Evolutionary conservation across 1,140 invertebrate genomes (phyloP).

Genomic region (Yoshiicerus persimilis): DNA sequence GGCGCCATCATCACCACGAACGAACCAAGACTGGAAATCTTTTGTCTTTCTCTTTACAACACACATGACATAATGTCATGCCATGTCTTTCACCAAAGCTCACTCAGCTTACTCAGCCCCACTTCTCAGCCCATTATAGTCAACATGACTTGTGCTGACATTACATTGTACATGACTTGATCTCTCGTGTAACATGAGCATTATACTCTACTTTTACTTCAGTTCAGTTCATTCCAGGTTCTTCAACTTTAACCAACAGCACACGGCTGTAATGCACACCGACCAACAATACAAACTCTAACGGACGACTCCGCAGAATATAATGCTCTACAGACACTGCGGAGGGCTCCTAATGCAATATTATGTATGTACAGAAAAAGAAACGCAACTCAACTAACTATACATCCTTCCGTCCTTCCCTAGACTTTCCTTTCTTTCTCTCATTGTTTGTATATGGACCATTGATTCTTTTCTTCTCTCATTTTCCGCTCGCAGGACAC

Average conservation of each 20-base stretch:
- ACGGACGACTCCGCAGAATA: too few species aligned
- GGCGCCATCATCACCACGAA: neutral
- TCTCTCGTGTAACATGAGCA: neutral
- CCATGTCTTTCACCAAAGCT: neutral
- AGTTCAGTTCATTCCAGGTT: neutral
- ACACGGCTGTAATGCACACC: too few species aligned
- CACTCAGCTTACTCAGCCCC: neutral
- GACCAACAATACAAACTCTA: too few species aligned
- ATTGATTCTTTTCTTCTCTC: neutral
- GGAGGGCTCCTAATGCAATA: too few species aligned
- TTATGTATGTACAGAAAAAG: neutral
- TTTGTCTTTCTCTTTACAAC: neutral
- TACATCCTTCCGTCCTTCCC: neutral
- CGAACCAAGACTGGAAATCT: neutral
- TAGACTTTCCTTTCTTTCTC: neutral
- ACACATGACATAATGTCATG: constrained; percentile 1
- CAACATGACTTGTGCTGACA: neutral
- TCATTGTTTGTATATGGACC: neutral
- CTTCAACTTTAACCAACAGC: neutral
- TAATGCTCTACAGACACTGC: too few species aligned
- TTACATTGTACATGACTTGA: neutral
- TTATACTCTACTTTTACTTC: neutral
- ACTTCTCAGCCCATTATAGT: neutral
- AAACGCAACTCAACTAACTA: neutral
- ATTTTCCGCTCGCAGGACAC: neutral